Evolutionary conservation across 2,797 vertebrate genomes (phyloP), one percentile per base, ranked within the genome.

Genomic region (Gallirallus australis): DNA sequence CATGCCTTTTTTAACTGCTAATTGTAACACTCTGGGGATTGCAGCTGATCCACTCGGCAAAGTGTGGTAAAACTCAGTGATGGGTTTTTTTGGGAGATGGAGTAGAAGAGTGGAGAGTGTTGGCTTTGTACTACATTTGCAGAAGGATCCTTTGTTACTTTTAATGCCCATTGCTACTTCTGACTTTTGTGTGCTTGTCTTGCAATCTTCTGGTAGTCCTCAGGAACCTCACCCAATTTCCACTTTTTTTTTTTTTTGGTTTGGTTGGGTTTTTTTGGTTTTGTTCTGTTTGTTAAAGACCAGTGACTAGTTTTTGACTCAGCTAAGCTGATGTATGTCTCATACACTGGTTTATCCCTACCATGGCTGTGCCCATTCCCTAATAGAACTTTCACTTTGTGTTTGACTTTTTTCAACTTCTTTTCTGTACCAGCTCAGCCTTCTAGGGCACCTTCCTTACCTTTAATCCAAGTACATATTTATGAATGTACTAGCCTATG

Each of bases 361-460:
- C 4, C 1, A 4, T 31, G 12, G 2, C 28, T 68, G 42, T 77
- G 47, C 35, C 47, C 0, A 0, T 82, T 87, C 39, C 8, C 9
- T 87, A 20, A 23, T 0, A 59, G 57, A 65, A 7, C 16, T 91
- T 79, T 70, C 9, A 25, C 47, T 66, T 75, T 47, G 45, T 2
- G 2, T 68, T 84, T 63, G 11, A 7, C 18, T 84, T 71, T 37
- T 15, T 86, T 93, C 20, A 25, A 0, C 57, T 54, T 72, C n/a
- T 47, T 40, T 76, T 80, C 68, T 8, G 27, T 68, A n/a, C 31
- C 39, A 80, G 57, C 16, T 20, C 25, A 84, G 21, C 3, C 39
- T 89, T 63, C 21, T 11, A 35, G 33, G 37, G 37, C 12, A 17
- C 30, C 31, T 54, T 30, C 4, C 23, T 30, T 70, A 10, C 4